Base-by-base conservation (phyloP, 2,888 invertebrate genomes). In the Pollenia amentaria region DNA sequence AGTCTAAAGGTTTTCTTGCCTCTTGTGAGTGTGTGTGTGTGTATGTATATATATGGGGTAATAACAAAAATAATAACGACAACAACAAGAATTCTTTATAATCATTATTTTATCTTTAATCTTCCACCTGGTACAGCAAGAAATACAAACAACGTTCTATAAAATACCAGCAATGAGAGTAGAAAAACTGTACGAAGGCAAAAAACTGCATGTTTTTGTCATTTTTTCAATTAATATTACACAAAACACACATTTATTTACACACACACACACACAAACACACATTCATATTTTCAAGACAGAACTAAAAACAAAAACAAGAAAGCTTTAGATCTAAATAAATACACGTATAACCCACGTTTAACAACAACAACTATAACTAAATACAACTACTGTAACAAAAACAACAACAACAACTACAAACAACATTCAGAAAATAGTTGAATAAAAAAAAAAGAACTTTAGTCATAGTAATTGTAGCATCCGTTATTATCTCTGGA, bases 101-200 rank as follows among this genome's bases (percentile, higher is more conserved):
- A 86, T 86, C 78, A 83, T 70, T 86, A 86, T 86, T 86, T 86
- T 83, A 87, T 87, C 87, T 87, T 84, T 87, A 87, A 87, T 87
- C 87, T 87, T 87, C 87, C 84, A 87, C 83, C 77, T 84, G 85
- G 62, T 79, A 77, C 65, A 82, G 79, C 84, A 87, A 83, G 48
- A 72, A 51, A 76, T 51, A 79, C 38, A 72, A 65, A 73, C 78
- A 79, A 44, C 51, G 69, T 65, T 42, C 14, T 57, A 72, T 57
- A 57, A 67, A 57, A 14, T 75, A 62, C 10, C 48, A 14, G 40
- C 55, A 72, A 76, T 69, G 42, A 77, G 44, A 77, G 78, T 44
- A 57, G 65, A 76, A 86, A 60, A 46, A 73, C 40, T 12, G 7
- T 6, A 14, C 18, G 16, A 51, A 38, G 29, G 46, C 14, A 48